phyloP scores from a whole-genome alignment of 2,888 invertebrate genomes.

The Drosophila paramelanica region DNA sequence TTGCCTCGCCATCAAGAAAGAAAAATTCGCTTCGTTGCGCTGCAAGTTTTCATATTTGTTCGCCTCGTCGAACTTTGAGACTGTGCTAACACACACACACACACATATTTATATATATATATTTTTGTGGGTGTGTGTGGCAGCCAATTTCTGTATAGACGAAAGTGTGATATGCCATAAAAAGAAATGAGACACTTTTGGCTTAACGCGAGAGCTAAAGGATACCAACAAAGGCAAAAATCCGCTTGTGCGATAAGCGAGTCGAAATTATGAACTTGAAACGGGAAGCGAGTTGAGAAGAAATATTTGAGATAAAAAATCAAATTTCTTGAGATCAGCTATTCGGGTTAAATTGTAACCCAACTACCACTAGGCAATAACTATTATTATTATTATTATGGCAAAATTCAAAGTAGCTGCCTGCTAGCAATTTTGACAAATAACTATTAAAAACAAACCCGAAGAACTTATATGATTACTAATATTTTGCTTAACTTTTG shows the following conservation, averaged over 20 bases:
- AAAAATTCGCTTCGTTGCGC: conserved; percentile 66
- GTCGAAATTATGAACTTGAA: conserved; percentile 35
- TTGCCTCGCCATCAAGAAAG: conserved; percentile 62
- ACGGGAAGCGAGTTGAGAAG: conserved; percentile 7
- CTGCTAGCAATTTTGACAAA: too few species aligned
- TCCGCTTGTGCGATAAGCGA: conserved; percentile 42
- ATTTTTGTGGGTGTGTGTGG: conserved; percentile 17
- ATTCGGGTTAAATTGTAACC: neutral
- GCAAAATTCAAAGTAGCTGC: too few species aligned
- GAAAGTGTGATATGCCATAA: conserved; percentile 60
- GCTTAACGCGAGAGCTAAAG: conserved; percentile 35
- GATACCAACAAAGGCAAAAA: conserved; percentile 14
- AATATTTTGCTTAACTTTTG: too few species aligned
- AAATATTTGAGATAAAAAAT: conserved; percentile 22
- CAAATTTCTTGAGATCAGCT: neutral
- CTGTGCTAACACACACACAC: conserved; percentile 13
- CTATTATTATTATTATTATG: conserved; percentile 7
- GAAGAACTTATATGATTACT: too few species aligned
- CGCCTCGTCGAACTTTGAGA: conserved; percentile 73
- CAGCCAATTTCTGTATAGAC: conserved; percentile 68
- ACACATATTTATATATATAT: neutral
- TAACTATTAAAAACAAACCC: too few species aligned
- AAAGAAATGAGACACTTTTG: conserved; percentile 67
- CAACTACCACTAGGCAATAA: conserved; percentile 4
- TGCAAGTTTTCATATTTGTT: conserved; percentile 75